Conservation (phyloP, 2,797 vertebrate genomes). For the Vultur gryphus region DNA sequence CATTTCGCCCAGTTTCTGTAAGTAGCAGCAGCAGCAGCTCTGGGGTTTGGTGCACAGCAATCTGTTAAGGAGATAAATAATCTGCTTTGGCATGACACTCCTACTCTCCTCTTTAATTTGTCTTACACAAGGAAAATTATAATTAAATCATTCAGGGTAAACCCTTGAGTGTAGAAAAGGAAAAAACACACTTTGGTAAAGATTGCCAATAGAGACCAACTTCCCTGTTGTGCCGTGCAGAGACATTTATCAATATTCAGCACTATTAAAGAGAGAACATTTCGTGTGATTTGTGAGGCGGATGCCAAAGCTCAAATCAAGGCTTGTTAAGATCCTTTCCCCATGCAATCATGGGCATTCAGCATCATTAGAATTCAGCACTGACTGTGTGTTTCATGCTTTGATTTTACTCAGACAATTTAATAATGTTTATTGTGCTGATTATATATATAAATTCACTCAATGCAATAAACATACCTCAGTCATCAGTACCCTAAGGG, state of each 20-base stretch:
- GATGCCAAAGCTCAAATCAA: conserved; percentile 73
- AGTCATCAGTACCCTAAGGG: conserved; percentile 59
- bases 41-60: conserved; percentile 87
- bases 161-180: conserved; percentile 80
- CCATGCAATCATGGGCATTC: conserved; percentile 56
- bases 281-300: conserved; percentile 76
- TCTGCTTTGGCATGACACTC: conserved; percentile 89
- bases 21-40: conserved; percentile 81
- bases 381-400: conserved; percentile 63
- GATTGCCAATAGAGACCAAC: conserved; percentile 78
- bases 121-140: conserved; percentile 90
- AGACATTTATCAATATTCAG: conserved; percentile 79
- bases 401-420: conserved; percentile 73
- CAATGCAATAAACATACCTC: conserved; percentile 66
- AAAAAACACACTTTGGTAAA: conserved; percentile 76
- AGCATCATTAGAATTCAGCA: conserved; percentile 73
- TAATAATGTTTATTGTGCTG: conserved; percentile 77
- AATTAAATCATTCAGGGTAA: conserved; percentile 97
- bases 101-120: conserved; percentile 92
- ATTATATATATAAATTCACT: conserved; percentile 71
- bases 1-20: conserved; percentile 72
- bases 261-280: conserved; percentile 61
- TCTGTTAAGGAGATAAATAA: conserved; percentile 97
- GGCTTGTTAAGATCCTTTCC: conserved; percentile 78
- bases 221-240: conserved; percentile 68